These are phyloP conservation scores for Porites lutea DNA, from an alignment of 64 coral and sea anemone species.

Conservation along the genomic window DNA sequence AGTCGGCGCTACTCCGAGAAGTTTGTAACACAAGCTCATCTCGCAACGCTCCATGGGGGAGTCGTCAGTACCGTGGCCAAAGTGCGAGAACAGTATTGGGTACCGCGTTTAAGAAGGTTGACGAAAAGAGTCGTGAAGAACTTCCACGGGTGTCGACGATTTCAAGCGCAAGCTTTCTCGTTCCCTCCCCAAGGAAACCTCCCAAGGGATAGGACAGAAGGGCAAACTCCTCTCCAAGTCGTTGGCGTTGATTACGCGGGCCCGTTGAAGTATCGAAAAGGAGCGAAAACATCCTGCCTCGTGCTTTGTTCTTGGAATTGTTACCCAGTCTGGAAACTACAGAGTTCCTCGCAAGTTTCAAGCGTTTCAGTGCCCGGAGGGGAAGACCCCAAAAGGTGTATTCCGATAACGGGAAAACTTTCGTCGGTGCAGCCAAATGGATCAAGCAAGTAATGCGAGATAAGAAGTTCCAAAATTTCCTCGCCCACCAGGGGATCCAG, in stretches of 20 bases:
- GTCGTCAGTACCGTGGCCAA: not conserved
- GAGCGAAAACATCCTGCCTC: constrained; percentile 1
- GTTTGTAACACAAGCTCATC: constrained; percentile 4
- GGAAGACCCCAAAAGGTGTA: constrained; percentile 21
- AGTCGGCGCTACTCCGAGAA: constrained; percentile 11
- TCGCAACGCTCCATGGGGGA: not conserved
- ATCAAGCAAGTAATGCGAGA: constrained; percentile 27
- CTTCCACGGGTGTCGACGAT: constrained; percentile 32
- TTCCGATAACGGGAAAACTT: constrained; percentile 59
- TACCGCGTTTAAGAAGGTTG: not conserved
- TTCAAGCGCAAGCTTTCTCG: constrained; percentile 20
- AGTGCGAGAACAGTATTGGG: not conserved
- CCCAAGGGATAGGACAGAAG: constrained; percentile 26
- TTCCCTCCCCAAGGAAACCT: constrained; percentile 20
- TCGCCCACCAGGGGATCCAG: constrained; percentile 13
- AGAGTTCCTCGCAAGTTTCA: constrained; percentile 38
- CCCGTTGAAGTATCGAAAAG: not conserved
- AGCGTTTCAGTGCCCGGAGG: constrained; percentile 1
- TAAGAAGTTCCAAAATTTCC: constrained; percentile 18
- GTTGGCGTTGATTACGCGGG: constrained; percentile 45
- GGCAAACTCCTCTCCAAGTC: constrained; percentile 20
- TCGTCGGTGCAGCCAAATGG: constrained; percentile 28
- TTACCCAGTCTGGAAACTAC: not conserved
- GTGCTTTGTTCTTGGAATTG: constrained; percentile 13
- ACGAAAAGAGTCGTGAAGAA: not conserved